Evolutionary conservation across 2,888 invertebrate genomes (phyloP), one percentile per base, ranked within the genome.

Genomic region (Chrysolina americana): DNA sequence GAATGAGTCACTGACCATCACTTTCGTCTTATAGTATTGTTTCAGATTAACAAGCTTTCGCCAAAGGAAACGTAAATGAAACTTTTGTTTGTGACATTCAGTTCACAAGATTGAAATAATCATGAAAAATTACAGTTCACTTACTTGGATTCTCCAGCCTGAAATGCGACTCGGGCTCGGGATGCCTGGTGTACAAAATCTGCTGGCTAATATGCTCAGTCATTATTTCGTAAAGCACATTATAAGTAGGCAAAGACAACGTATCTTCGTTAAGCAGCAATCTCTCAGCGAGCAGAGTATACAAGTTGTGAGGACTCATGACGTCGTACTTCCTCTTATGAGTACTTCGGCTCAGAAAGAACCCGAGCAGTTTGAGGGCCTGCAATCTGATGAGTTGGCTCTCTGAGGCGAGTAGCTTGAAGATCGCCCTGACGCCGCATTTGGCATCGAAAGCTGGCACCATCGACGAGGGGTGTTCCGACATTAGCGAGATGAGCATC

Each of bases 301-400:
- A 99, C 86, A 99, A 91, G 91, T 99, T 99, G 90, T 98, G 96
- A 1, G 98, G 98, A 80, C 96, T 96, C 98, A 99, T 98, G 70
- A 98, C 97, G 89, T 99, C 99, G 89, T 98, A 98, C 89, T 99
- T 99, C 84, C 99, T 92, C 90, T 99, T 99, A 89, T 98, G 96
- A 80, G 99, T 99, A 88, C 98, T 98, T 81, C 99, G 93, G 86
- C 98, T 98, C 41, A 99, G 91, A 90, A 99, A 99, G 89, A 98
- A 99, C 75, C 99, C 99, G 59, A 99, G 91, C 62, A 99, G 91
- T 89, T 99, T 99, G 63, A 99, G 90, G 5, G 99, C 96, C 88
- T 98, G 98, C 76, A 99, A 91, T 81, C 99, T 92, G 84, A 99
- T 98, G 79, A 97, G 90, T 89, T 99, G 99, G 89, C 97, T 98